Conservation (phyloP, 2,888 invertebrate genomes). For the Parnassius orleans region DNA sequence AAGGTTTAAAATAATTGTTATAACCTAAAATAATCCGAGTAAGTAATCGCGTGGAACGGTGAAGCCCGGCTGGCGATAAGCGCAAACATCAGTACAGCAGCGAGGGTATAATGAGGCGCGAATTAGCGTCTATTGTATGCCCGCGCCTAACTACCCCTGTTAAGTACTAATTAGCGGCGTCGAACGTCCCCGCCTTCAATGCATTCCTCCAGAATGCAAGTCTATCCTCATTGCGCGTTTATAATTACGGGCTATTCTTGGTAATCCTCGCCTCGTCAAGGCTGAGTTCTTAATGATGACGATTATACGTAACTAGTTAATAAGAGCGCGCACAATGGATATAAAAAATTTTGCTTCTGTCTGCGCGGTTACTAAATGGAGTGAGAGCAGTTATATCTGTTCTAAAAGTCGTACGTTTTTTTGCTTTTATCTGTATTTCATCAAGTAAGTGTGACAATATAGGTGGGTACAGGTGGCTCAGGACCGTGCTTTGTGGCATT, state of each 20-base stretch:
- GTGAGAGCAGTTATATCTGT: too few species aligned
- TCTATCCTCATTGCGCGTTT: constrained; percentile 3
- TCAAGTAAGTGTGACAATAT: too few species aligned
- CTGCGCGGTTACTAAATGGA: too few species aligned
- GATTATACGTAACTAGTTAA: constrained; percentile 24
- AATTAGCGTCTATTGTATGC: constrained; percentile 54
- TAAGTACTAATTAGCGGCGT: constrained; percentile 20
- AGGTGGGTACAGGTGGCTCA: too few species aligned
- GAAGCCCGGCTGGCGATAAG: constrained; percentile 32
- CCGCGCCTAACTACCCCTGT: constrained; percentile 9
- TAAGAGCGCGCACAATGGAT: constrained; percentile 18
- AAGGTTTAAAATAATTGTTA: background rate
- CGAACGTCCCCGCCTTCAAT: constrained; percentile 5
- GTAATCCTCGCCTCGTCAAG: constrained; percentile 15
- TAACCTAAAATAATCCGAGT: constrained; percentile 22
- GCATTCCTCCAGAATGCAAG: constrained; percentile 4
- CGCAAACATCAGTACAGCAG: constrained; percentile 52
- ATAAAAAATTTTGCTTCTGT: too few species aligned
- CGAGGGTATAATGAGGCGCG: constrained; percentile 53
- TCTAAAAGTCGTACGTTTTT: too few species aligned
- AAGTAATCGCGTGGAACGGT: constrained; percentile 34
- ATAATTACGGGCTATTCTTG: constrained; percentile 26
- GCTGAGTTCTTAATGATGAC: constrained; percentile 27
- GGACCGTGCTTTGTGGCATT: too few species aligned
- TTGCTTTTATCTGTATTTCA: too few species aligned